phyloP scores from a whole-genome alignment of 2,888 invertebrate genomes.

The Matsumyia berberina region DNA sequence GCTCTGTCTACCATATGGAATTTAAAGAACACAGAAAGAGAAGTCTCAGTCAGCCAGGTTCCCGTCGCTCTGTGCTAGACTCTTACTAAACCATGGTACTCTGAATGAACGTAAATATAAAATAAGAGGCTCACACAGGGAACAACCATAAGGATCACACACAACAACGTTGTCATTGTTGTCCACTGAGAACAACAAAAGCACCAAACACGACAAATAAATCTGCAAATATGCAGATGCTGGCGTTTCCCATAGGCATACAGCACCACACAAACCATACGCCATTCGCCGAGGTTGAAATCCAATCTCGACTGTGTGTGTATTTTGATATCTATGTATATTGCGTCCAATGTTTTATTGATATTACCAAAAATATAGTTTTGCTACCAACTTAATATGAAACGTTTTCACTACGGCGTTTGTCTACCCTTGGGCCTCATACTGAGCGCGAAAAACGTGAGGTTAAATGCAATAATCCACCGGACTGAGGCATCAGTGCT shows the following conservation, averaged over 20 bases:
- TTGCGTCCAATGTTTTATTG: conserved; percentile 72
- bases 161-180: conserved; percentile 36
- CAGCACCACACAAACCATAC: conserved; percentile 4
- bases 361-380: conserved; percentile 72
- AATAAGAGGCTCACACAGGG: conserved; percentile 36
- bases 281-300: conserved; percentile 11
- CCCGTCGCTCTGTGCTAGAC: conserved; percentile 6
- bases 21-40: conserved; percentile 35
- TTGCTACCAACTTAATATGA: conserved; percentile 76
- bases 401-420: conserved; percentile 8
- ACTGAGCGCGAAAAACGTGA: conserved; percentile 68
- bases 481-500: conserved; percentile 16
- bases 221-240: conserved; percentile 57
- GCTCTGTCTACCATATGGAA: conserved; percentile 11
- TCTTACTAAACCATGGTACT: conserved; percentile 43
- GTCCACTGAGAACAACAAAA: conserved; percentile 30
- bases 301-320: conserved; percentile 28
- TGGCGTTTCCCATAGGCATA: conserved; percentile 56
- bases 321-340: conserved; percentile 50
- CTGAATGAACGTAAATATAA: conserved; percentile 47
- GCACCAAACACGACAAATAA: conserved; percentile 64
- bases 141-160: conserved; percentile 50
- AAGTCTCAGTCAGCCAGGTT: conserved; percentile 31
- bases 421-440: conserved; percentile 32
- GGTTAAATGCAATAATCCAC: conserved; percentile 37